phyloP scores from a whole-genome alignment of 2,797 vertebrate species.

The Leptoclinus maculatus region DNA sequence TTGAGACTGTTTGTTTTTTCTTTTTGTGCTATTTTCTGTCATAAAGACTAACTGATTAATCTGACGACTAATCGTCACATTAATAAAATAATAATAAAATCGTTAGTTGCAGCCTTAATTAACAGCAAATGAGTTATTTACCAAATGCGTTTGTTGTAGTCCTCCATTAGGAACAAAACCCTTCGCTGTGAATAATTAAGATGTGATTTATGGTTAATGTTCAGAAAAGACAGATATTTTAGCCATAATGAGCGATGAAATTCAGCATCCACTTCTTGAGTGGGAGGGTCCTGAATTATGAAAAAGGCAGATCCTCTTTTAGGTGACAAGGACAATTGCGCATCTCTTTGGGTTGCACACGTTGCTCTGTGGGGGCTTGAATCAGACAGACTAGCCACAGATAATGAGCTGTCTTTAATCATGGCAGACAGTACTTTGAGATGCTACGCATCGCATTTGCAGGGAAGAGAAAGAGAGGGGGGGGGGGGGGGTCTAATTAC shows the following conservation, averaged over 20 bases:
- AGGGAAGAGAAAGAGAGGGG: slow-evolving; percentile 85
- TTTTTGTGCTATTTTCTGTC: background rate
- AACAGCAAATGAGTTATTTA: background rate
- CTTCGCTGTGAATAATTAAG: background rate
- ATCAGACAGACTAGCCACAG: slow-evolving; percentile 94
- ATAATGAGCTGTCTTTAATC: slow-evolving; percentile 99
- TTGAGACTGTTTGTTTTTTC: background rate
- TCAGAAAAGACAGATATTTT: slow-evolving; percentile 5
- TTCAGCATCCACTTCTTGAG: slow-evolving; percentile 30
- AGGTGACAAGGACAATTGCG: slow-evolving; percentile 60
- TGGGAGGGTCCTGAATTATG: slow-evolving; percentile 40
- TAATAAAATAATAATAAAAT: background rate
- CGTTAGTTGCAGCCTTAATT: background rate
- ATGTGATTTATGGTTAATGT: slow-evolving; percentile 7
- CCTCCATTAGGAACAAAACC: background rate
- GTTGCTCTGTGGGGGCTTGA: slow-evolving; percentile 83
- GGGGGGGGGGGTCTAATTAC: slow-evolving; percentile 89
- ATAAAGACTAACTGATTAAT: background rate
- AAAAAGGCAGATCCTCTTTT: slow-evolving; percentile 54
- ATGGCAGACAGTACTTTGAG: slow-evolving; percentile 93
- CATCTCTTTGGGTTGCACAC: slow-evolving; percentile 54
- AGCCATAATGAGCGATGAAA: slow-evolving; percentile 26
- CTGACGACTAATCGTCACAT: background rate
- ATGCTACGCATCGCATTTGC: slow-evolving; percentile 96
- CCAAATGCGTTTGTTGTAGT: background rate